Base-by-base conservation (phyloP, 2,888 invertebrate genomes). In the Anoncus sp. region DNA sequence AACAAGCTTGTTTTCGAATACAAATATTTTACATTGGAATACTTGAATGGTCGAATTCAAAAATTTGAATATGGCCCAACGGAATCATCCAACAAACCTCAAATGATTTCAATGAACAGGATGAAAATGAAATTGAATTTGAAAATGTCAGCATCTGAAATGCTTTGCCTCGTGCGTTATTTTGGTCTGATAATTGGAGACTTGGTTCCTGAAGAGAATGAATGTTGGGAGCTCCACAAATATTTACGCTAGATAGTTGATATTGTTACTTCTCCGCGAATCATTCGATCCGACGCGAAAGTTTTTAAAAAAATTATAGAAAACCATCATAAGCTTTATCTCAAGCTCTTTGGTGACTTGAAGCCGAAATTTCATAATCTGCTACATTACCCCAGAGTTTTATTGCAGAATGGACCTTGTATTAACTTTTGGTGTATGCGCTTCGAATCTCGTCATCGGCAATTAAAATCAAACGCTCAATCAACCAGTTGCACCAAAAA, bases 81-180 rank as follows among this genome's bases (percentile, higher is more conserved):
- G 27, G 67, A 67, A 40, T 38, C 2, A 10, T 24, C 14, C 2
- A 67, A 67, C 43, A 67, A 2, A 18, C 67, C 67, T 38, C 20
- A 38, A 40, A 16, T 43, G 9, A 31, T 22, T 18, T 14, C 67
- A 9, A 24, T 53, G 9, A 12, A 53, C 20, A 51, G 24, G 5
- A n/a, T 67, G 1, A 51, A 53, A 40, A 43, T 20, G 20, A 53
- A 55, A 12, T 40, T 22, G 1, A 53, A 16, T 35, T 40, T 53
- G 40, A 38, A 40, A 79, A 73, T 77, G 49, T 79, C 81, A 6
- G 79, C 79, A 43, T 55, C 76, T n/a, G 80, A 81, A 77, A 81
- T 78, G 72, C 35, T 79, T 9, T 75, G 74, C 18, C 59, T 82
- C 1, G 57, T 77, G 31, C 43, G 69, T 31, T 81, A 75, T 16